Base-by-base conservation (phyloP, 2,797 vertebrate species). In the Champsocephalus gunnari region DNA sequence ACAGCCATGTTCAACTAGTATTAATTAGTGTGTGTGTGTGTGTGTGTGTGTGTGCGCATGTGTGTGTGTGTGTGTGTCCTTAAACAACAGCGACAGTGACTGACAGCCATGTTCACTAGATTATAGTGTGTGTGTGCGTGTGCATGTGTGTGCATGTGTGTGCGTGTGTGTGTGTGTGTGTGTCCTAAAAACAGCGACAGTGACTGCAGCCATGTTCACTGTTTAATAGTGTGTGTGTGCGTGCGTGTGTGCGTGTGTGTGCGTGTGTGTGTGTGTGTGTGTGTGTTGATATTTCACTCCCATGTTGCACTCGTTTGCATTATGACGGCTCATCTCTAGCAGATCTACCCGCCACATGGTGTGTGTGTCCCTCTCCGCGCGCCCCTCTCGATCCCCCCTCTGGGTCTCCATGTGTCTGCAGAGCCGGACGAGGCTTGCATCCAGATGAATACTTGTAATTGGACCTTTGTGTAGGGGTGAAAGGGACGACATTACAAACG, bases 371-470 rank as follows among this genome's bases (percentile, higher is more conserved):
- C 64, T 50, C 12, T 66, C 7, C 19, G n/a, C 12, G 0, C 73
- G 69, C 60, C 70, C 59, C 54, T 51, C 71, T 58, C 12, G 6
- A 64, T 24, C 48, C 43, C 13, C 38, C 43, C 19, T 49, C 38
- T 43, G 63, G 55, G 41, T 47, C 66, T 73, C 77, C 54, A 47
- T 73, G 73, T 81, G 78, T 73, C 79, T 62, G 63, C 53, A 56
- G 48, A 73, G 58, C 57, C 34, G 75, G 75, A 65, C 5, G 44
- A 50, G 65, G 62, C 76, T 59, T 72, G 50, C 68, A 79, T 80
- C 54, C 63, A 66, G 77, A 83, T 61, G n/a, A 81, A 64, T 10
- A 45, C 71, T 74, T 71, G 65, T 80, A 82, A 86, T 86, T 79
- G 73, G 72, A 82, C 86, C 77, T 82, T 83, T 82, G 60, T 73